A percentile compares a stretch with the other conserved stretches of the same genome.
These are phyloP conservation scores for Abrostola tripartita DNA, from an alignment of 2,888 invertebrate species.

Conservation along the genomic window DNA sequence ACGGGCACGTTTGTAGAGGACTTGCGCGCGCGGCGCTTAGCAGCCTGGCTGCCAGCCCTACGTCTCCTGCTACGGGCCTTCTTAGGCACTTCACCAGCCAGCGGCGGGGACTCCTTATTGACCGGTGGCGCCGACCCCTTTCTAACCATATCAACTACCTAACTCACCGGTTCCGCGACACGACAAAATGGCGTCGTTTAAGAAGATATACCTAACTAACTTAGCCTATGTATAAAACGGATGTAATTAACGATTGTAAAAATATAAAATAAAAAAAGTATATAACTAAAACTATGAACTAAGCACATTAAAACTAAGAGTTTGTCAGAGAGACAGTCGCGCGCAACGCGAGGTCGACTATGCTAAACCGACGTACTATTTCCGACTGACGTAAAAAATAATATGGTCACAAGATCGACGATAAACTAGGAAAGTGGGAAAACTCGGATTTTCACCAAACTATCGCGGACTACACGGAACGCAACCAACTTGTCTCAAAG, in stretches of 20 bases:
- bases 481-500: slow-evolving; percentile 74
- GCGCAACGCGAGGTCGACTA: slow-evolving; percentile 41
- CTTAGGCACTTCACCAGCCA: slow-evolving; percentile 65
- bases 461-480: slow-evolving; percentile 64
- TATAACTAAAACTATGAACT: slow-evolving; percentile 59
- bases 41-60: slow-evolving; percentile 70
- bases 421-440: slow-evolving; percentile 45
- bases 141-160: slow-evolving; percentile 67
- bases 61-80: slow-evolving; percentile 71
- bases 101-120: slow-evolving; percentile 65
- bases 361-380: slow-evolving; percentile 30
- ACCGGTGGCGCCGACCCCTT: slow-evolving; percentile 65
- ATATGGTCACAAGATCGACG: slow-evolving; percentile 42
- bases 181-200: slow-evolving; percentile 76
- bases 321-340: slow-evolving; percentile 67
- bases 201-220: slow-evolving; percentile 61
- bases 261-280: slow-evolving; percentile 53
- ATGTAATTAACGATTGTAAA: slow-evolving; percentile 58
- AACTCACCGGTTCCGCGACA: slow-evolving; percentile 56
- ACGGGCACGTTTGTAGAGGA: slow-evolving; percentile 50
- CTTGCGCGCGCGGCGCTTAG: slow-evolving; percentile 71
- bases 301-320: slow-evolving; percentile 58
- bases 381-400: slow-evolving; percentile 44
- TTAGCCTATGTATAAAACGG: slow-evolving; percentile 58
- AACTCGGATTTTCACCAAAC: slow-evolving; percentile 56